Evolutionary conservation across 1,140 invertebrate genomes (phyloP).

Genomic region (Camponotus pennsylvanicus): DNA sequence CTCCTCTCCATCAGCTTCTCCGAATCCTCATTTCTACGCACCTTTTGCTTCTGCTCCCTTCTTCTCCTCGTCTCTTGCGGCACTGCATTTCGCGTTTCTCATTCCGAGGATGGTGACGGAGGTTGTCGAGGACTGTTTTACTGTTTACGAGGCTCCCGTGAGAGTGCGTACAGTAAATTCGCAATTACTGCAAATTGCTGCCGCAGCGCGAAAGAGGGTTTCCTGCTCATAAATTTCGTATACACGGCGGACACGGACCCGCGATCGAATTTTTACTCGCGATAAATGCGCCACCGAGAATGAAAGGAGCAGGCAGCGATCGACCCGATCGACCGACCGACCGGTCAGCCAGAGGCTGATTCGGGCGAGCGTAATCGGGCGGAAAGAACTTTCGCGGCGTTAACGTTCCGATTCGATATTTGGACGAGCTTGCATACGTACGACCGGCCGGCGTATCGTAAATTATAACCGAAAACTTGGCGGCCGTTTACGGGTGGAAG

Average conservation of each 20-base stretch:
- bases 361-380: slow-evolving; percentile 42
- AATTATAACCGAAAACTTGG: slow-evolving; percentile 45
- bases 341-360: neutral
- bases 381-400: slow-evolving; percentile 48
- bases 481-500: slow-evolving; percentile 4
- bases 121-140: slow-evolving; percentile 47
- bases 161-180: slow-evolving; percentile 13
- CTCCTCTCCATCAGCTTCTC: slow-evolving; percentile 55
- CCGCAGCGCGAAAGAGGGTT: slow-evolving; percentile 42
- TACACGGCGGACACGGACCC: neutral
- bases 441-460: slow-evolving; percentile 13
- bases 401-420: slow-evolving; percentile 50
- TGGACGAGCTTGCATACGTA: slow-evolving; percentile 2
- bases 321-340: neutral
- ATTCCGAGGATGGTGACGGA: neutral
- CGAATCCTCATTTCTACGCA: slow-evolving; percentile 38
- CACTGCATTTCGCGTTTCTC: neutral
- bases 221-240: slow-evolving; percentile 39
- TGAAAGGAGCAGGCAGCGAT: slow-evolving; percentile 17
- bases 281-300: slow-evolving; percentile 45
- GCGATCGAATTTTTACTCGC: slow-evolving; percentile 51
- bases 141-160: slow-evolving; percentile 48
- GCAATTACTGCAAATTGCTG: slow-evolving; percentile 68
- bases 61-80: neutral
- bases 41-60: neutral